Evolutionary conservation across 2,113 vertebrate species (phyloP), one percentile per base, ranked within the genome.

Genomic region (Cinclus mexicanus): DNA sequence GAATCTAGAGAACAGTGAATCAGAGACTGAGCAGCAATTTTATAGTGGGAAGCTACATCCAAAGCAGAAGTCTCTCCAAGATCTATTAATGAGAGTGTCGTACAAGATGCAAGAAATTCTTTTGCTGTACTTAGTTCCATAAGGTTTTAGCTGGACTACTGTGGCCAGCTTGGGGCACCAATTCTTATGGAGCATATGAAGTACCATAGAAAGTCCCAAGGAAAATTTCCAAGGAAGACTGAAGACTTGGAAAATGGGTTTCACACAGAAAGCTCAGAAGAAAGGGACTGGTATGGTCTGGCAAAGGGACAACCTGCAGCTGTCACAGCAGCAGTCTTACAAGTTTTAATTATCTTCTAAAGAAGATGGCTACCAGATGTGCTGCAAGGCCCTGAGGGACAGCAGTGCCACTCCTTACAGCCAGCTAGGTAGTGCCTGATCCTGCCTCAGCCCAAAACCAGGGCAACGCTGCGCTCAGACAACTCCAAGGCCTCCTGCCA

Each of bases 381-480:
- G 41, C 55, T 25, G 21, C 26, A 35, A 35, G 57, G 49, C 35
- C 56, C 35, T 0, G 0, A 12, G 35, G 55, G 68, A 65, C 14
- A 56, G 72, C 68, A 26, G 44, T 31, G 55, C 46, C 14, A 41
- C 18, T 42, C 42, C 41, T 72, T 41, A 52, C 18, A 47, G 60
- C 46, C 64, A 55, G 28, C 29, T 17, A 7, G 46, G 1, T 0
- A 85, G 49, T 25, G 35, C 17, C 81, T 14, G 3, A 53, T 42
- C 56, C 42, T 53, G 41, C 39, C 67, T 81, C 56, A 70, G 61
- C 47, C 42, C n/a, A 25, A 52, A 75, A 63, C 55, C 4, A 20
- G 65, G 52, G 13, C 8, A 78, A 75, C 0, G 0, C 17, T 46
- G 31, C 35, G 21, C 53, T 82, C 20, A 7, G 70, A n/a, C n/a